Conservation (phyloP, 2,888 invertebrate genomes). For the Anagyrus pseudococci region DNA sequence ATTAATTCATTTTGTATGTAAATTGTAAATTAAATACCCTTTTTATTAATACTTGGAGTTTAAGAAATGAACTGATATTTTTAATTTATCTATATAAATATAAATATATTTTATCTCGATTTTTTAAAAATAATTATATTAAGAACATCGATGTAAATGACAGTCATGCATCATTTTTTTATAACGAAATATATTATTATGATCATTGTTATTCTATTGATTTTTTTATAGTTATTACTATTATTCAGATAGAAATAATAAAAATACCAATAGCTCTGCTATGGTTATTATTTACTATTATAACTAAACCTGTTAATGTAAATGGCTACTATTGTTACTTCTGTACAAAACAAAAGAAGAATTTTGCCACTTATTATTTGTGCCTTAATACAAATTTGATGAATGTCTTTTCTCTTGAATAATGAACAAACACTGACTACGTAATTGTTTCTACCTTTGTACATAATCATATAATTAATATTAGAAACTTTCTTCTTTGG, state of each 20-base stretch:
- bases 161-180: constrained; percentile 32
- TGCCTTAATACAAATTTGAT: constrained; percentile 26
- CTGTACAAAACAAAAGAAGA: constrained; percentile 25
- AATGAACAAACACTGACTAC: too few species aligned
- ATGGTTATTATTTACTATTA: constrained; percentile 36
- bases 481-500: too few species aligned
- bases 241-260: constrained; percentile 22
- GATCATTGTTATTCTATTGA: constrained; percentile 34
- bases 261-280: constrained; percentile 30
- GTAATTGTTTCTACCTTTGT: too few species aligned
- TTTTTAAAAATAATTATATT: constrained; percentile 37
- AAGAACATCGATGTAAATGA: constrained; percentile 31
- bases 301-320: constrained; percentile 35
- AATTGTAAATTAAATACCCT: constrained; percentile 30
- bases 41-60: constrained; percentile 27
- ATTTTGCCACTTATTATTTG: constrained; percentile 36
- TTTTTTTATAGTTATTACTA: constrained; percentile 32
- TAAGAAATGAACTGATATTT: constrained; percentile 38
- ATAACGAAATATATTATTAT: constrained; percentile 28
- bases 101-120: constrained; percentile 35
- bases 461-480: too few species aligned
- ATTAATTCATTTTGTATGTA: constrained; percentile 29
- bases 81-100: constrained; percentile 36
- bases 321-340: constrained; percentile 32
- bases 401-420: too few species aligned